A percentile compares a stretch with the other conserved stretches of the same genome.
These are phyloP conservation scores for Strigamia maritima DNA, from an alignment of 2,888 invertebrate species.

Conservation along the genomic window DNA sequence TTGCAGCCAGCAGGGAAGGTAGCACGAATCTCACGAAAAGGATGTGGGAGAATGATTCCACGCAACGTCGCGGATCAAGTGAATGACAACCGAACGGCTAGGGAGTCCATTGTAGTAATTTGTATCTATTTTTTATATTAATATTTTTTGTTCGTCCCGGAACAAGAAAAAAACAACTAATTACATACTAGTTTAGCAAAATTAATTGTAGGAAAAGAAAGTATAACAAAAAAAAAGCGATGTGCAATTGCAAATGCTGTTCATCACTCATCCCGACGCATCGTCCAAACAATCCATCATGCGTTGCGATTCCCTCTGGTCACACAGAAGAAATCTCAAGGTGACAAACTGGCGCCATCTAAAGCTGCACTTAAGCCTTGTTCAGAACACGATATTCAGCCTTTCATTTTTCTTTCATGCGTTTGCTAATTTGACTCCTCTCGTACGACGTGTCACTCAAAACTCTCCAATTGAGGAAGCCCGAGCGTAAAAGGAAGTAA, in stretches of 20 bases:
- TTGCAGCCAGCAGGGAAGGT: conserved; percentile 13
- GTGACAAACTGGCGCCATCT: conserved; percentile 30
- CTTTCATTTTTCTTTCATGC: conserved; percentile 21
- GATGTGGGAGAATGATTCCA: not conserved
- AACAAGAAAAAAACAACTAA: conserved; percentile 4
- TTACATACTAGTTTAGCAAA: conserved; percentile 28
- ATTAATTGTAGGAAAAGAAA: conserved; percentile 6
- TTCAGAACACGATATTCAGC: conserved; percentile 14
- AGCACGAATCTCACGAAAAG: not conserved
- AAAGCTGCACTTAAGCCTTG: conserved; percentile 32
- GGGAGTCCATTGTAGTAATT: not conserved
- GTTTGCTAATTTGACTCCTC: conserved; percentile 10
- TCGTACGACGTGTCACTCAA: not conserved
- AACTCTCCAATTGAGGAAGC: conserved; percentile 13
- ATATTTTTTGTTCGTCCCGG: not conserved
- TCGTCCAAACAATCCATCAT: conserved; percentile 30
- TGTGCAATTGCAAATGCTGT: not conserved
- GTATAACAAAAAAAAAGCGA: not conserved
- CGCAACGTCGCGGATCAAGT: conserved; percentile 1
- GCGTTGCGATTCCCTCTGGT: conserved; percentile 9
- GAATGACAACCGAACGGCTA: conserved; percentile 1
- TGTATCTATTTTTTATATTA: not conserved
- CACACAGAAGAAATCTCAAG: conserved; percentile 28
- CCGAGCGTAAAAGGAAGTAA: conserved; percentile 28
- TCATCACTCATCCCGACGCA: conserved; percentile 13